A percentile compares a stretch with the other conserved stretches of the same genome.
Evolutionary conservation across 2,888 invertebrate species (phyloP).

Genomic region (Hypomecis punctinalis): DNA sequence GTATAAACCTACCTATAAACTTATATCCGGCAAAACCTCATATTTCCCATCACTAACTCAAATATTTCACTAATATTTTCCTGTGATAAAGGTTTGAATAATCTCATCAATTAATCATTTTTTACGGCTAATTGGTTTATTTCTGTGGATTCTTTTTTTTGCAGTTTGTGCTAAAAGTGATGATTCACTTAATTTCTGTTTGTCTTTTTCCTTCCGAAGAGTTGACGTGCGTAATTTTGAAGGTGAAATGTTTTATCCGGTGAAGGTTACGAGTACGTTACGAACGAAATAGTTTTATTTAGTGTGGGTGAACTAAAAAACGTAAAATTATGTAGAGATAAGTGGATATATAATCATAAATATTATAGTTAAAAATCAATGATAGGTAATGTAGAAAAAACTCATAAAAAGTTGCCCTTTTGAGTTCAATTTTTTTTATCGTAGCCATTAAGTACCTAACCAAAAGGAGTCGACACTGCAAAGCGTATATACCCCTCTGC

Average conservation of each 20-base stretch:
- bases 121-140: slow-evolving; percentile 6
- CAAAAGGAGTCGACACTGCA: too few relatives aligned
- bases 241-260: background rate
- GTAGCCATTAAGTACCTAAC: too few relatives aligned
- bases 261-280: background rate
- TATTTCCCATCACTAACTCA: background rate
- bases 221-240: background rate
- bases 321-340: too few relatives aligned
- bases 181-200: slow-evolving; percentile 7
- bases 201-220: slow-evolving; percentile 5
- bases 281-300: too few relatives aligned
- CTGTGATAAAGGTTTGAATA: slow-evolving; percentile 14
- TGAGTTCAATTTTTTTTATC: too few relatives aligned
- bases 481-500: too few relatives aligned
- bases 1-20: too few relatives aligned
- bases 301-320: too few relatives aligned
- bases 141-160: slow-evolving; percentile 6
- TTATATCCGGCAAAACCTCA: background rate
- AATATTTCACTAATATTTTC: slow-evolving; percentile 24
- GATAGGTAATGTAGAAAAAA: too few relatives aligned
- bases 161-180: slow-evolving; percentile 5
- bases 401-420: too few relatives aligned
- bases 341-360: too few relatives aligned
- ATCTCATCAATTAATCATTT: slow-evolving; percentile 19
- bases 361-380: too few relatives aligned